Evolutionary conservation across 2,113 vertebrate species (phyloP).

Genomic region (Anser cygnoides): DNA sequence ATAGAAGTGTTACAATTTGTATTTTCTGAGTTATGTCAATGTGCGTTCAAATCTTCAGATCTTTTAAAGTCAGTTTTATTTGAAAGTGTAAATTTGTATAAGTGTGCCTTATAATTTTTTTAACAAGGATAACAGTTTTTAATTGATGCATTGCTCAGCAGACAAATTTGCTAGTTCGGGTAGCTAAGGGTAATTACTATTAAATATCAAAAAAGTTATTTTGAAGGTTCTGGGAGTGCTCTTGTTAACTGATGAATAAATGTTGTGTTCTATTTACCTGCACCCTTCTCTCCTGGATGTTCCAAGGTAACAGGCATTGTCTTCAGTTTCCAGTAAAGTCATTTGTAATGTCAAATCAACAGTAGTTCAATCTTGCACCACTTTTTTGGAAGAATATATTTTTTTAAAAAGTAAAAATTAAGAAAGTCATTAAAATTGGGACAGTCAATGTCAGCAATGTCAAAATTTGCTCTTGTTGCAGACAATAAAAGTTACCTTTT

Average conservation of each 20-base stretch:
- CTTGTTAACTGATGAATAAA: background rate
- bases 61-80: background rate
- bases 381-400: background rate
- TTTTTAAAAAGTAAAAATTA: background rate
- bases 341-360: background rate
- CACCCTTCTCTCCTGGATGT: background rate
- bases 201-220: background rate
- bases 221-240: background rate
- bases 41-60: background rate
- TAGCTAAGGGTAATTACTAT: background rate
- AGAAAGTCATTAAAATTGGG: background rate
- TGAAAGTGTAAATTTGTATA: background rate
- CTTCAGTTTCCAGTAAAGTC: background rate
- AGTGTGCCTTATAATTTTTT: background rate
- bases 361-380: background rate
- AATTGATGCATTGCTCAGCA: background rate
- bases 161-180: background rate
- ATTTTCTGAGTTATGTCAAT: background rate
- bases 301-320: background rate
- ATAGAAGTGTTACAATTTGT: background rate
- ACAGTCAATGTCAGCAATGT: background rate
- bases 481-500: background rate
- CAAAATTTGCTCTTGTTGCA: background rate
- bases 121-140: background rate
- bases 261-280: background rate